Evolutionary conservation across 2,797 vertebrate species (phyloP).

Genomic region (Jordanella pulchra): DNA sequence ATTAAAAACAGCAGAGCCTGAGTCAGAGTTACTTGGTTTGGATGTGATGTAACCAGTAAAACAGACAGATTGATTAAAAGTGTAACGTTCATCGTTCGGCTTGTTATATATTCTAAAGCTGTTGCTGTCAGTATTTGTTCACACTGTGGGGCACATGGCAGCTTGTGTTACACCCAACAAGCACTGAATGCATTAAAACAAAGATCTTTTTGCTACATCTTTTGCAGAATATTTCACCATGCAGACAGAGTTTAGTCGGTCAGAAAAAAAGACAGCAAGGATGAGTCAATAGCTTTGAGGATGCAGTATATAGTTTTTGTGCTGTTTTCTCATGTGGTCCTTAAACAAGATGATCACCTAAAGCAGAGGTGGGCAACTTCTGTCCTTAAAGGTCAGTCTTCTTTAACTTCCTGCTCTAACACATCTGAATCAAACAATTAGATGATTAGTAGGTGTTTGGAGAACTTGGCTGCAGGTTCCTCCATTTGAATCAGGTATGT

Average conservation of each 20-base stretch:
- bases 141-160: slow-evolving; percentile 1
- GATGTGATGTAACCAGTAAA: slow-evolving; percentile 13
- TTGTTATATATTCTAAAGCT: slow-evolving; percentile 2
- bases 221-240: not conserved
- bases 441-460: too few relatives aligned
- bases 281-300: not conserved
- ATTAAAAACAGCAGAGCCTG: slow-evolving; percentile 24
- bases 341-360: not conserved
- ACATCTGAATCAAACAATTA: too few relatives aligned
- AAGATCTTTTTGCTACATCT: not conserved
- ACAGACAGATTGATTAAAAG: slow-evolving; percentile 1
- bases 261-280: not conserved
- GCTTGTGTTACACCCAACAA: not conserved
- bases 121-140: slow-evolving; percentile 14
- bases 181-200: not conserved
- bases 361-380: too few relatives aligned
- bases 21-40: slow-evolving; percentile 10
- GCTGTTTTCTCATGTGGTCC: not conserved
- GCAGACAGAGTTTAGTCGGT: not conserved
- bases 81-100: slow-evolving; percentile 5
- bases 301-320: not conserved
- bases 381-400: too few relatives aligned
- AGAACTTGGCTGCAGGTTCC: too few relatives aligned
- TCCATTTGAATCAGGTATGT: too few relatives aligned
- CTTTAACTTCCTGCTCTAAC: too few relatives aligned